Percentiles rank a stretch among this genome's conserved stretches.
phyloP scores from a whole-genome alignment of 1,140 invertebrate genomes.

The Brachionus rotundiformis region DNA sequence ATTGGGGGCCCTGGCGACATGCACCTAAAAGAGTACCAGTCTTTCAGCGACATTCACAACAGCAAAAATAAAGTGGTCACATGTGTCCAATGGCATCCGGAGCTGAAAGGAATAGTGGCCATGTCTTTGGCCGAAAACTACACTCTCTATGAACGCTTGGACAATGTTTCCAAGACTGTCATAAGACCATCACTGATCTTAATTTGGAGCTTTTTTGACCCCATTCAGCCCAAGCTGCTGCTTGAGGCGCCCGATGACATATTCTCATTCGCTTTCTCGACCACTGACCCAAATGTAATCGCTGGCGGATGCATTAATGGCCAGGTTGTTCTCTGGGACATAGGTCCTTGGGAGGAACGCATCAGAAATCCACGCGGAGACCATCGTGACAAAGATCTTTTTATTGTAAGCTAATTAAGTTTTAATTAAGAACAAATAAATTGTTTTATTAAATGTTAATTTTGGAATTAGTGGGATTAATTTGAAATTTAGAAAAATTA shows the following conservation, averaged over 20 bases:
- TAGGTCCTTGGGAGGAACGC: slow-evolving; percentile 60
- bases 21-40: slow-evolving; percentile 66
- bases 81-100: slow-evolving; percentile 65
- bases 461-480: not conserved
- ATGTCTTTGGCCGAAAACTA: slow-evolving; percentile 62
- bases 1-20: slow-evolving; percentile 64
- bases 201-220: slow-evolving; percentile 66
- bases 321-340: slow-evolving; percentile 66
- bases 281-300: slow-evolving; percentile 63
- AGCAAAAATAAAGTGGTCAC: slow-evolving; percentile 65
- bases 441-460: not conserved
- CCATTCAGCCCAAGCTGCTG: slow-evolving; percentile 65
- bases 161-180: slow-evolving; percentile 62
- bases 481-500: not conserved
- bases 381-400: slow-evolving; percentile 45
- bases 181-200: slow-evolving; percentile 65
- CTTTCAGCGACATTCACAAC: slow-evolving; percentile 65
- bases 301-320: slow-evolving; percentile 67
- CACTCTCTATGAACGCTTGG: slow-evolving; percentile 64
- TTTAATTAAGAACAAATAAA: too few species aligned
- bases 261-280: slow-evolving; percentile 63
- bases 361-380: slow-evolving; percentile 58
- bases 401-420: slow-evolving; percentile 51
- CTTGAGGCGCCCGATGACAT: slow-evolving; percentile 66
- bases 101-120: slow-evolving; percentile 63